Conservation (phyloP, 1,140 invertebrate genomes). For the Episyrphus balteatus region DNA sequence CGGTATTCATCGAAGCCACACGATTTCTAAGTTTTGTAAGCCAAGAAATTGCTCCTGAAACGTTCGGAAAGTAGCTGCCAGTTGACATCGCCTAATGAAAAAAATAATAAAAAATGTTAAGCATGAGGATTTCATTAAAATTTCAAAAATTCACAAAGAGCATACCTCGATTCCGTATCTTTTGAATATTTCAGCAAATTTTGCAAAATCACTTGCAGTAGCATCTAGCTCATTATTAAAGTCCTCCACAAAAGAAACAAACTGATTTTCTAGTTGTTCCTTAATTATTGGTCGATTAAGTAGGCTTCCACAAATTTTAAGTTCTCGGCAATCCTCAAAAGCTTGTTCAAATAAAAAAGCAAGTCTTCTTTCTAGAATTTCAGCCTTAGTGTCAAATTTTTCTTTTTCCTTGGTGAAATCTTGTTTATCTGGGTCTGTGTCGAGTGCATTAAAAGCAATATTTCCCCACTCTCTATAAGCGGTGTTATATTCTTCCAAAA, state of each 20-base stretch:
- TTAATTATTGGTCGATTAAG: conserved; percentile 54
- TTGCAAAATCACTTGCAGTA: conserved; percentile 40
- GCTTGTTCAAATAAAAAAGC: conserved; percentile 57
- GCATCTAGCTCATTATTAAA: conserved; percentile 50
- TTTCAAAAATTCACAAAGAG: no score
- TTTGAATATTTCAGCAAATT: conserved; percentile 9
- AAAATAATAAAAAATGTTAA: background rate
- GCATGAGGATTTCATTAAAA: background rate
- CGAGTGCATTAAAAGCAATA: conserved; percentile 37
- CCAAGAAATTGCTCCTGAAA: conserved; percentile 17
- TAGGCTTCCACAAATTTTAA: conserved; percentile 54
- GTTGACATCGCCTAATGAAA: conserved; percentile 15
- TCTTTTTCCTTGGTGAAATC: conserved; percentile 47
- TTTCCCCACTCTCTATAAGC: conserved; percentile 53
- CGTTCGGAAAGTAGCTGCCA: conserved; percentile 20
- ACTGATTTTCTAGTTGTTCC: conserved; percentile 28
- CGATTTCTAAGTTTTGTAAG: conserved; percentile 17
- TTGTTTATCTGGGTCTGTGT: conserved; percentile 46
- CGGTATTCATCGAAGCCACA: conserved; percentile 14
- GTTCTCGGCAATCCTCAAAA: conserved; percentile 58
- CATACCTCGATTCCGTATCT: conserved; percentile 3
- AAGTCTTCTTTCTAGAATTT: conserved; percentile 56
- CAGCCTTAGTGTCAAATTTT: conserved; percentile 39
- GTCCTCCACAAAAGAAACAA: conserved; percentile 26
- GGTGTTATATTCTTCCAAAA: conserved; percentile 58